Evolutionary conservation across 2,888 invertebrate genomes (phyloP).

Genomic region (Leptinotarsa juncta): DNA sequence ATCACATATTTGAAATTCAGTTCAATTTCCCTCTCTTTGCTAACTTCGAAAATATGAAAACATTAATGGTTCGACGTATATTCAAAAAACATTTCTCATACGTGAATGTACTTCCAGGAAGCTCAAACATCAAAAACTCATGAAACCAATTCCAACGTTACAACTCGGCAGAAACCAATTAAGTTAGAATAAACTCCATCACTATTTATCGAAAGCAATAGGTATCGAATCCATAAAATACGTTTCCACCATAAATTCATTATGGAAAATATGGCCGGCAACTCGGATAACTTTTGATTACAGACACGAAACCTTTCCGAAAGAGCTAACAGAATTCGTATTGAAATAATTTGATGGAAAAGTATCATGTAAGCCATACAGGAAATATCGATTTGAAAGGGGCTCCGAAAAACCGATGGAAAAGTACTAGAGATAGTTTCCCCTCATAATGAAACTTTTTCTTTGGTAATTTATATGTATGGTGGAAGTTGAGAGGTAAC

Average conservation of each 20-base stretch:
- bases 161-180: background rate
- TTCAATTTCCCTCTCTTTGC: background rate
- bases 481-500: too few species aligned
- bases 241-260: background rate
- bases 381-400: too few species aligned
- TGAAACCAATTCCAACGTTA: background rate
- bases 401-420: too few species aligned
- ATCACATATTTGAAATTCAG: too few species aligned
- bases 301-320: background rate
- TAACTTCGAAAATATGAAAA: background rate
- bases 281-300: background rate
- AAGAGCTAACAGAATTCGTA: background rate
- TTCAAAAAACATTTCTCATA: background rate
- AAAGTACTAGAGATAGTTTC: too few species aligned
- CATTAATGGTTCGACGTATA: background rate
- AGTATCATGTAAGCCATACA: too few species aligned
- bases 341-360: background rate
- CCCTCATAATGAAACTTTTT: too few species aligned
- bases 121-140: background rate
- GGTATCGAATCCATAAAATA: background rate
- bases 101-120: background rate
- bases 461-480: too few species aligned
- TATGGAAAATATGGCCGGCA: background rate
- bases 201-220: background rate
- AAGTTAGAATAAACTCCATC: background rate